Base-by-base conservation (phyloP, 2,113 vertebrate species). In the Craseonycteris thonglongyai region DNA sequence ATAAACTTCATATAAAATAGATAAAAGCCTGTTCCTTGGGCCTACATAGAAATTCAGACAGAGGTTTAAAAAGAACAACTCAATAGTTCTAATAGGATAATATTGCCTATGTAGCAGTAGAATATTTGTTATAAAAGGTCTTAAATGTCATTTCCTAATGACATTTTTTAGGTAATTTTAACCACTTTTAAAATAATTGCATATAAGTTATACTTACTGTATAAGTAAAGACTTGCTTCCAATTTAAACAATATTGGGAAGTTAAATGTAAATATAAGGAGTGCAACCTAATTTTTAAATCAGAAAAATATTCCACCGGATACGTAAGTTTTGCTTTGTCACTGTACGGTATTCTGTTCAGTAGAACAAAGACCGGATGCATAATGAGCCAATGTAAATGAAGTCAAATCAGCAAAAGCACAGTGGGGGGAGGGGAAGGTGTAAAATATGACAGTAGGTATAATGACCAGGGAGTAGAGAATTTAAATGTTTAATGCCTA, bases 321-420 rank as follows among this genome's bases (percentile, higher is more conserved):
- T n/a, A 7, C 82, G 63, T 95, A 95, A 92, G 84, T 97, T 98
- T 98, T 98, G 97, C 96, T 98, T 98, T 98, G 98, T 99, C 98
- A 98, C 94, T 7, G 11, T 98, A 97, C 96, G 96, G 94, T 95
- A 82, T 96, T 96, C 93, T 1, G 2, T 85, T 97, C 98, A 97
- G 97, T 98, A 98, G 98, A 99, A 99, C 98, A 99, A 99, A 99
- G 98, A 98, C 98, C 97, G 95, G 98, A 98, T 98, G 97, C 98
- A 98, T 98, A 98, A 98, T 98, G 97, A 99, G 98, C 97, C 97
- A 95, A 99, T 99, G 99, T 98, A 99, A 99, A 99, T 99, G 97
- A 98, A 98, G 98, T 98, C 98, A 99, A 99, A 99, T 99, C 98
- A 98, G 98, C 97, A 98, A 98, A 98, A 98, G 98, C 97, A 94